phyloP scores from a whole-genome alignment of 2,113 vertebrate genomes.

The Platysteira castanea region DNA sequence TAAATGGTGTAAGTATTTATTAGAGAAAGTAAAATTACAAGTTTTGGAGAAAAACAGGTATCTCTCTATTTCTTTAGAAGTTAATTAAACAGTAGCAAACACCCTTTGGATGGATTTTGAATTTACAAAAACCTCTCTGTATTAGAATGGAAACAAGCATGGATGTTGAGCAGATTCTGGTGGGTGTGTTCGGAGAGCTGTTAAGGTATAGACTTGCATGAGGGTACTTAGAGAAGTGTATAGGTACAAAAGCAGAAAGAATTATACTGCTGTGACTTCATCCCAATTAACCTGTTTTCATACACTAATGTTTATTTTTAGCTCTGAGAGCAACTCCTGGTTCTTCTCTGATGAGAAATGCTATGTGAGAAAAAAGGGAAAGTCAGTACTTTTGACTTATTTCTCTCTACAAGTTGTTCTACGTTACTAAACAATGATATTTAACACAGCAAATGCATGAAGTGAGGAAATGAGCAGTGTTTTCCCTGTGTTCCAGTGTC shows the following conservation, averaged over 20 bases:
- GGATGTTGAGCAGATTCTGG: neutral
- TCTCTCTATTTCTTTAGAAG: neutral
- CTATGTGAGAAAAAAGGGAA: neutral
- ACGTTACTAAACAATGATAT: neutral
- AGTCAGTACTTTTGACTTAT: neutral
- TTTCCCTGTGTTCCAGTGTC: neutral
- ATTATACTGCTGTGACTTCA: neutral
- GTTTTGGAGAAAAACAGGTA: neutral
- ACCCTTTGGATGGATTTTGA: neutral
- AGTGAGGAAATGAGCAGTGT: neutral
- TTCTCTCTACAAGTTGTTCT: neutral
- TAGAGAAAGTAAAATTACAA: neutral
- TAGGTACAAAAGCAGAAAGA: neutral
- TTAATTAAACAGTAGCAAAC: neutral
- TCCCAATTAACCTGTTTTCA: neutral
- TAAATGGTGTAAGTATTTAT: neutral
- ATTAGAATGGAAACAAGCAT: neutral
- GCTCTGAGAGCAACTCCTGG: neutral
- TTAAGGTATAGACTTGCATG: neutral
- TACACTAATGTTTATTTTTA: conserved; percentile 3
- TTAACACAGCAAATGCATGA: neutral
- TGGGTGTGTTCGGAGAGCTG: neutral
- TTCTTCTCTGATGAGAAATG: neutral
- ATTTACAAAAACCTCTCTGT: neutral
- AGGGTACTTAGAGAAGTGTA: neutral